Percentiles rank a stretch among this genome's conserved stretches.
These are phyloP conservation scores for Heterotis niloticus DNA, from an alignment of 2,113 vertebrate genomes.

Conservation along the genomic window DNA sequence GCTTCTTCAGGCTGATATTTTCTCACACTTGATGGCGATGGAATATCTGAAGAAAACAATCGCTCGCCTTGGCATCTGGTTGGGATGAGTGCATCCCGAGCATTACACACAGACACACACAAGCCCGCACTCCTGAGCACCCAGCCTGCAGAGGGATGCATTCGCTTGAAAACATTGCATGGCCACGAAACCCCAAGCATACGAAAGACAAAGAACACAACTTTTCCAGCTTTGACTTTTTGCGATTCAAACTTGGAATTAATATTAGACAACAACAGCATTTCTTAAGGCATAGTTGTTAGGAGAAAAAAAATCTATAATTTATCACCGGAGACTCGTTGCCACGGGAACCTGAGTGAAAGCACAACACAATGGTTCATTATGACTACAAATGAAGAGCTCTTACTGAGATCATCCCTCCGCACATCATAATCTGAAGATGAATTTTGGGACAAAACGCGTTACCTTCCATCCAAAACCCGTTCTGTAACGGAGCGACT, in stretches of 20 bases:
- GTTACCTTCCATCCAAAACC: neutral
- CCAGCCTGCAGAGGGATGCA: neutral
- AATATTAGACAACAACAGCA: neutral
- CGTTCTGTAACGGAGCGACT: neutral
- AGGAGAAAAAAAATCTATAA: neutral
- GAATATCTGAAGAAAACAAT: no score
- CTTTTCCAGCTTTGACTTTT: neutral
- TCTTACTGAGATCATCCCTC: slow-evolving; percentile 18
- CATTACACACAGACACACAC: no score
- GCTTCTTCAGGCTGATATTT: neutral
- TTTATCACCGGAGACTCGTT: neutral
- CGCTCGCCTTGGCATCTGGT: no score
- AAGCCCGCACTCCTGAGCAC: neutral
- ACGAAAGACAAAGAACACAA: no score
- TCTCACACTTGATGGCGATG: neutral
- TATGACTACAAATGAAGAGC: neutral
- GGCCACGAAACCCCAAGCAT: no score
- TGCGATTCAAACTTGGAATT: neutral
- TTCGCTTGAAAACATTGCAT: no score
- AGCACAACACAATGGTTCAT: neutral
- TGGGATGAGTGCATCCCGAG: no score
- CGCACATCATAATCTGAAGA: neutral
- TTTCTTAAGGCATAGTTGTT: neutral
- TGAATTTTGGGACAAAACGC: slow-evolving; percentile 4
- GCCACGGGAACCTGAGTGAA: neutral